Evolutionary conservation across 2,888 invertebrate species (phyloP).

Genomic region (Aplocera efformata): DNA sequence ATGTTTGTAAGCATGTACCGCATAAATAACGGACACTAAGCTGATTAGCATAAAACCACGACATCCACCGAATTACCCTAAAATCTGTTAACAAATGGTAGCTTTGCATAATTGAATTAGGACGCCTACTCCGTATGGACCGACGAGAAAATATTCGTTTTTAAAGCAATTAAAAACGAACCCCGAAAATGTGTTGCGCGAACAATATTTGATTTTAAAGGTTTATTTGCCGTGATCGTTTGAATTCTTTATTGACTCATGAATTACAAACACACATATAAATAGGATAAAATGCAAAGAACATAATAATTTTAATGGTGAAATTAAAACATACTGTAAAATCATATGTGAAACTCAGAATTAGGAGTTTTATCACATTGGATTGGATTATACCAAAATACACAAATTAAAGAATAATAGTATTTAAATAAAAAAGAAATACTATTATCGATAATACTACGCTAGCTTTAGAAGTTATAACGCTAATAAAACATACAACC

Average conservation of each 20-base stretch:
- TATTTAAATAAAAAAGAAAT: no score
- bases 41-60: constrained; percentile 75
- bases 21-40: constrained; percentile 74
- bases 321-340: no score
- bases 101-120: constrained; percentile 76
- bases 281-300: no score
- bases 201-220: constrained; percentile 10
- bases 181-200: constrained; percentile 29
- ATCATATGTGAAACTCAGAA: no score
- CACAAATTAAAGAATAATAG: no score
- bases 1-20: constrained; percentile 63
- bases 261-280: constrained; percentile 8
- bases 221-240: constrained; percentile 13
- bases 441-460: no score
- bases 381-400: no score
- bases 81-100: constrained; percentile 78
- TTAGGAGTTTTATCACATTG: no score
- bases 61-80: constrained; percentile 68
- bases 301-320: no score
- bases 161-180: constrained; percentile 38
- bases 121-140: constrained; percentile 60
- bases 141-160: constrained; percentile 38
- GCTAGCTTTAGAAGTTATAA: no score
- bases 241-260: constrained; percentile 10
- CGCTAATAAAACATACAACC: neutral